phyloP scores from a whole-genome alignment of 2,113 vertebrate genomes.

The Terrapene triunguis region DNA sequence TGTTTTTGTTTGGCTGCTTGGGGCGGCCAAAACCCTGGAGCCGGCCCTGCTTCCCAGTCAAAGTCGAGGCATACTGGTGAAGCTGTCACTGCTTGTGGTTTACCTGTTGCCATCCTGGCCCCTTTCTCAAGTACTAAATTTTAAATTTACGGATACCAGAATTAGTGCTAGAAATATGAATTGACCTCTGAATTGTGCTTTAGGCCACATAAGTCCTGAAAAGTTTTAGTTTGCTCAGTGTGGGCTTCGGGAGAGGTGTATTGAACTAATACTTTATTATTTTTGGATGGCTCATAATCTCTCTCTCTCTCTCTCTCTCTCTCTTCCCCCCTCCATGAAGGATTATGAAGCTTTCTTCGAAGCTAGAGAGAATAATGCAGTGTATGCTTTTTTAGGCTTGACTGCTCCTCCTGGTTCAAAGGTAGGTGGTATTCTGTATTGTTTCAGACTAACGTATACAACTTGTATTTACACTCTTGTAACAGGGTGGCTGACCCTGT shows the following conservation, averaged over 20 bases:
- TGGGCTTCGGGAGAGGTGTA: background rate
- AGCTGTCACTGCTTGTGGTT: background rate
- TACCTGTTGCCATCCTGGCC: background rate
- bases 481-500: background rate
- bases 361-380: slow-evolving; percentile 94
- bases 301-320: background rate
- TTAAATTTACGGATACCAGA: fast-evolving
- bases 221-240: background rate
- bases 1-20: too few relatives aligned
- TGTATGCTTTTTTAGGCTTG: slow-evolving; percentile 95
- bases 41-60: background rate
- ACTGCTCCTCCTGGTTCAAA: slow-evolving; percentile 96
- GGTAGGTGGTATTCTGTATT: slow-evolving; percentile 75
- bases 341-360: slow-evolving; percentile 96
- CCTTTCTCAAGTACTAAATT: background rate
- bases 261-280: background rate
- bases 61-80: background rate
- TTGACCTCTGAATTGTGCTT: background rate
- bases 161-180: fast-evolving
- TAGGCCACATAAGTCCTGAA: fast-evolving
- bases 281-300: background rate
- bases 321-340: slow-evolving; percentile 68
- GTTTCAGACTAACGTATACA: background rate
- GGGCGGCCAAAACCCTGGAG: too few relatives aligned
- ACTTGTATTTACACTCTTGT: background rate